These are phyloP conservation scores for Apogon talboti DNA, from an alignment of 2,797 vertebrate species.

Conservation along the genomic window DNA sequence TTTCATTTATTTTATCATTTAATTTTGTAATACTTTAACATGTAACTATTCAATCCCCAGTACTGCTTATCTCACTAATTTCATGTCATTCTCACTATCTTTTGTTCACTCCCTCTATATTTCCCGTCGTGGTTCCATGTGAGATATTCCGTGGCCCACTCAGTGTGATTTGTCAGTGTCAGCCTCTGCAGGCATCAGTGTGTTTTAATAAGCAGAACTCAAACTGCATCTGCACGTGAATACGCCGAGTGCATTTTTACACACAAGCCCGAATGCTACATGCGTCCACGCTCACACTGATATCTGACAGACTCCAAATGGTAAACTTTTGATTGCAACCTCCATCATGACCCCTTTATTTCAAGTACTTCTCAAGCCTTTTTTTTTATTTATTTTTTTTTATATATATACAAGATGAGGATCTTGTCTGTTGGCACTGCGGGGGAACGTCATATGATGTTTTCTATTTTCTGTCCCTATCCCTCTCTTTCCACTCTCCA, in stretches of 20 bases:
- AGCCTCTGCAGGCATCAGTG: constrained; percentile 44
- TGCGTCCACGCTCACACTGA: constrained; percentile 41
- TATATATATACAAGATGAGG: constrained; percentile 57
- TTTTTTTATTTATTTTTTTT: constrained; percentile 39
- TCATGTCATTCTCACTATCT: neutral
- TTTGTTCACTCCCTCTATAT: constrained; percentile 21
- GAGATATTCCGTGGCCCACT: constrained; percentile 56
- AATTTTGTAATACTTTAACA: too few species aligned
- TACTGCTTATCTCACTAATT: constrained; percentile 3
- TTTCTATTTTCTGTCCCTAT: constrained; percentile 37
- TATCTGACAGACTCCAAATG: constrained; percentile 58
- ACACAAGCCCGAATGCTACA: constrained; percentile 8
- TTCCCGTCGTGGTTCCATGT: constrained; percentile 17
- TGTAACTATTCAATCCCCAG: too few species aligned
- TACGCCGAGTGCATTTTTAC: constrained; percentile 29
- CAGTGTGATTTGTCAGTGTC: constrained; percentile 64
- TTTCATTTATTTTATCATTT: too few species aligned
- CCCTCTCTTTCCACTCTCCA: constrained; percentile 20
- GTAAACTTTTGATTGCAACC: constrained; percentile 48
- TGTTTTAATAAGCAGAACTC: constrained; percentile 70
- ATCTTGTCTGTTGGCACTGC: constrained; percentile 66
- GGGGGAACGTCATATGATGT: constrained; percentile 49
- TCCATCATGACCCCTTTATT: constrained; percentile 60
- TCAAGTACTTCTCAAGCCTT: constrained; percentile 54
- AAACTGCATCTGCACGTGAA: constrained; percentile 12